Base-by-base conservation (phyloP, 1,140 invertebrate genomes). In the Pinna nobilis region DNA sequence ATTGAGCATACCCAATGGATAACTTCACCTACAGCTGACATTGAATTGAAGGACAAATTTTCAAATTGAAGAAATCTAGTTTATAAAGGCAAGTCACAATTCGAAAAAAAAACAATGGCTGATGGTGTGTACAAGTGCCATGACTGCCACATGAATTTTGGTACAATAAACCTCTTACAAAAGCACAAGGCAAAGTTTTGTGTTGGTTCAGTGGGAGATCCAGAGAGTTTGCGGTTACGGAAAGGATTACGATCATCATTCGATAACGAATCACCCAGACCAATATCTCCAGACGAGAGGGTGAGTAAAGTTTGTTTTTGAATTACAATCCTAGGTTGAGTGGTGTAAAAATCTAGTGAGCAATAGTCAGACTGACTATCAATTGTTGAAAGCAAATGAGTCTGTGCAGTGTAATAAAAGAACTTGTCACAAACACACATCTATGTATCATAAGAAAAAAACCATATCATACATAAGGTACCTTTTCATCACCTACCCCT, bases 131-230 rank as follows among this genome's bases (percentile, higher is more conserved):
- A 69, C 63, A 66, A 49, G 33, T 85, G 84, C 69, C 63, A 81
- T 59, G 80, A 82, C 23, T 86, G 84, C 70, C 79, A 79, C 67
- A 86, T 86, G 84, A 74, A 64, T 9, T 86, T 86, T 70, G 77
- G 74, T 23, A 80, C 78, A 51, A 66, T 73, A 13, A 60, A 49
- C 23, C 74, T 84, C 20, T 70, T 86, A 35, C 71, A 76, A 39
- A 86, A 86, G 65, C 84, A 86, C 61, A 79, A 77, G 41, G 55
- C 47, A 28, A 80, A 82, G 53, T 86, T 86, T 50, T 86, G 84
- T 79, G 77, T 84, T 25, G 78, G 76, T 6, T 65, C 50, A 7
- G 35, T 82, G 4, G 79, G 84, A 30, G 77, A 80, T 47, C 80
- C 84, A 23, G 75, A 81, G 35, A 74, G 76, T 41, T 51, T 83